A percentile compares a stretch with the other conserved stretches of the same genome.
These are phyloP conservation scores for Sturmia bella DNA, from an alignment of 2,888 invertebrate genomes.

Conservation along the genomic window DNA sequence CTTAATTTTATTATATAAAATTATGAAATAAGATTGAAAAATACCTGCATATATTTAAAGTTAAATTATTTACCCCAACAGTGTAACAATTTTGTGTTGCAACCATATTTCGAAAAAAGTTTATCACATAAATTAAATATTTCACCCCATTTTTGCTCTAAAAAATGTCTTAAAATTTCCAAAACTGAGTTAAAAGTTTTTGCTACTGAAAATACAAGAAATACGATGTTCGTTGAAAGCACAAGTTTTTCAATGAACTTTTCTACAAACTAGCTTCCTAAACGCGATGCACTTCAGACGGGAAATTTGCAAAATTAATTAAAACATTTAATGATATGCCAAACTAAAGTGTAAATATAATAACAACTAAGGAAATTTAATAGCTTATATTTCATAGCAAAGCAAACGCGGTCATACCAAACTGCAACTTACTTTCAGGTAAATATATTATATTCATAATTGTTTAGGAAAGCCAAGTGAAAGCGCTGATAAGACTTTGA, in stretches of 20 bases:
- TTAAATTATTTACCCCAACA: no score
- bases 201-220: neutral
- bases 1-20: no score
- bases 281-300: neutral
- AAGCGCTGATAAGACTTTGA: no score
- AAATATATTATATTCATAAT: neutral
- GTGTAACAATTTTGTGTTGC: no score
- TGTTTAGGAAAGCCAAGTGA: no score
- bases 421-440: conserved; percentile 2
- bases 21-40: no score
- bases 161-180: neutral
- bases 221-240: conserved; percentile 26
- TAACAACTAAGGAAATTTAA: conserved; percentile 27
- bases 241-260: conserved; percentile 49
- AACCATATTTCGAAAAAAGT: no score
- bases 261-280: conserved; percentile 11
- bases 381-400: conserved; percentile 3
- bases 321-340: conserved; percentile 28
- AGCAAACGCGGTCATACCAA: neutral
- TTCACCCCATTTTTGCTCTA: neutral
- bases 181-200: conserved; percentile 24
- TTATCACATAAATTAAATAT: no score
- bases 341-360: conserved; percentile 27
- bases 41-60: no score
- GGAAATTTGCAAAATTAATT: conserved; percentile 2